phyloP scores from a whole-genome alignment of 2,113 vertebrate genomes.

The Ictidomys tridecemlineatus region DNA sequence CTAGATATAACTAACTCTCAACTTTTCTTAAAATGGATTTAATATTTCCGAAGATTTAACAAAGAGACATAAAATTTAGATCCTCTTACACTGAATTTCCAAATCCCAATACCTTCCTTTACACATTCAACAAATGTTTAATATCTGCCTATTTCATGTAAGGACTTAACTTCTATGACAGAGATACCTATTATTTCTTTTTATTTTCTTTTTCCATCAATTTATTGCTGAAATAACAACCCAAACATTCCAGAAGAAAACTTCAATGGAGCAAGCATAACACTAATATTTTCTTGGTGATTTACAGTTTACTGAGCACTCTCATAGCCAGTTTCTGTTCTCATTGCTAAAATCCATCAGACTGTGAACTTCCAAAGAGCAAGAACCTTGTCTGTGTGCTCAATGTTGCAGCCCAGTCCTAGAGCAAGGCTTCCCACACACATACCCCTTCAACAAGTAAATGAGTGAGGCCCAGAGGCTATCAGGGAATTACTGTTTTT shows the following conservation, averaged over 20 bases:
- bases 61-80: background rate
- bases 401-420: background rate
- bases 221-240: background rate
- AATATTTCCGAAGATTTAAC: slow-evolving; percentile 15
- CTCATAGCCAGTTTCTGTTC: background rate
- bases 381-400: background rate
- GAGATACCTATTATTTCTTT: background rate
- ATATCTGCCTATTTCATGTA: background rate
- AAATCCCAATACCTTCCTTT: background rate
- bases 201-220: background rate
- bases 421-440: background rate
- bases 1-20: background rate
- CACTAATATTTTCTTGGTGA: background rate
- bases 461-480: background rate
- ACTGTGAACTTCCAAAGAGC: background rate
- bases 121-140: background rate
- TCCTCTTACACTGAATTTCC: background rate
- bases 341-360: background rate
- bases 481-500: background rate
- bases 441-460: background rate
- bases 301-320: background rate
- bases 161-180: background rate
- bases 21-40: slow-evolving; percentile 40
- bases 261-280: background rate
- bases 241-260: background rate